Base-by-base conservation (phyloP, 2,888 invertebrate species). In the Dryocosmus kuriphilus region DNA sequence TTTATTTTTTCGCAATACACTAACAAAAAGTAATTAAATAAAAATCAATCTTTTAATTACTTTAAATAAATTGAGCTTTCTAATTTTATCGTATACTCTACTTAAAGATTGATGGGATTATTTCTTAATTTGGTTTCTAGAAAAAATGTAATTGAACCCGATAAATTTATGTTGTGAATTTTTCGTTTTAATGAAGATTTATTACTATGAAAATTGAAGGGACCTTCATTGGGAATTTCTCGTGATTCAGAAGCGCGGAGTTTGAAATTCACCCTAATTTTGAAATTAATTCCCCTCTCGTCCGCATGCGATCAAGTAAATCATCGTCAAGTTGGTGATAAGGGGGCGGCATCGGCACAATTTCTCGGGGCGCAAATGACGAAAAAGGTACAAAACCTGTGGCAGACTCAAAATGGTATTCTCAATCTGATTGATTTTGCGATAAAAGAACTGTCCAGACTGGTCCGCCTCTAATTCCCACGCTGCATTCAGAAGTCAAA, bases 361-460 rank as follows among this genome's bases (percentile, higher is more conserved):
- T 71, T 71, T 71, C 32, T 51, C 55, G 0, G 71, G 9, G 51
- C 71, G 30, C 51, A 71, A 71, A 51, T 71, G 71, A 51, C 32
- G 71, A 46, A 60, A 62, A 76, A 67, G 30, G 51, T 65, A 67
- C 61, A 73, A 73, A 62, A 73, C 77, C 63, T 46, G 24, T 65
- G 62, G 63, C 38, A 60, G 77, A 41, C 73, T 77, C 63, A 75
- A 78, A 82, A 71, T 77, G 76, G 71, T 79, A 80, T 82, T 80
- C 76, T 75, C 76, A 71, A 71, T 30, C 41, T 75, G 81, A 83
- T 83, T 79, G 83, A 83, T 80, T 80, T 77, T 32, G 78, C 81
- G 83, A 83, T 83, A 83, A 81, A 80, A 80, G 78, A 60, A 73
- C 76, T 71, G 65, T 65, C 46, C 11, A 65, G 65, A 41, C 71